Percentiles rank a stretch among this genome's conserved stretches.
phyloP scores from a whole-genome alignment of 92 coral and sea anemone species.

The Meandrina meandrites region DNA sequence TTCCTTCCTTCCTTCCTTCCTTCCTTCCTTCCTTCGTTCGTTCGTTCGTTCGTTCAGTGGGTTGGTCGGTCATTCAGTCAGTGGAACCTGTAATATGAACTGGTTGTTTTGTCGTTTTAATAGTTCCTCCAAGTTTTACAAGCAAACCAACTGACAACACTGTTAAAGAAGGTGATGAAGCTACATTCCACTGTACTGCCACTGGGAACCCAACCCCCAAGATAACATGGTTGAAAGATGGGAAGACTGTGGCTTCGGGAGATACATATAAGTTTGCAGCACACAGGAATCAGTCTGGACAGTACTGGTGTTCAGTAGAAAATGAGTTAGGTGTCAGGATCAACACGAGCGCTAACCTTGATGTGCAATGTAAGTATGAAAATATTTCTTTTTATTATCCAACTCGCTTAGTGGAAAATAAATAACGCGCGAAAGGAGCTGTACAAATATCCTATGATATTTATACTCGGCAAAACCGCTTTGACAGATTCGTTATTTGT shows the following conservation, averaged over 20 bases:
- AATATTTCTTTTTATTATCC: background rate
- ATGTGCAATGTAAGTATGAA: conserved; percentile 31
- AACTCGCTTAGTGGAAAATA: no score
- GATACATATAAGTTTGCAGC: background rate
- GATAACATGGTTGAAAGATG: conserved; percentile 9
- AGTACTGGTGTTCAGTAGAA: conserved; percentile 6
- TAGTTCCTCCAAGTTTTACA: conserved; percentile 22
- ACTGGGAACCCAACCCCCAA: background rate
- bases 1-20: no score
- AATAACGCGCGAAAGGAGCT: no score
- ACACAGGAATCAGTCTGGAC: background rate
- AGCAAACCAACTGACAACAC: background rate
- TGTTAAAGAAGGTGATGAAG: background rate
- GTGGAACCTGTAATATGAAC: background rate
- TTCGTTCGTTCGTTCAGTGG: no score
- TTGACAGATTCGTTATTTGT: no score
- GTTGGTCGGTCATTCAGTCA: no score
- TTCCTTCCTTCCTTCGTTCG: background rate
- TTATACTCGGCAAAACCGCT: no score
- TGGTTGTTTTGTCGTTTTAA: background rate
- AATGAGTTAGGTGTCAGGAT: background rate
- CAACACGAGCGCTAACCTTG: conserved; percentile 2
- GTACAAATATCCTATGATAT: no score
- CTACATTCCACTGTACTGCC: conserved; percentile 5
- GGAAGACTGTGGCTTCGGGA: conserved; percentile 7